These are phyloP conservation scores for Netelia virgata DNA, from an alignment of 2,888 invertebrate species.

Conservation along the genomic window DNA sequence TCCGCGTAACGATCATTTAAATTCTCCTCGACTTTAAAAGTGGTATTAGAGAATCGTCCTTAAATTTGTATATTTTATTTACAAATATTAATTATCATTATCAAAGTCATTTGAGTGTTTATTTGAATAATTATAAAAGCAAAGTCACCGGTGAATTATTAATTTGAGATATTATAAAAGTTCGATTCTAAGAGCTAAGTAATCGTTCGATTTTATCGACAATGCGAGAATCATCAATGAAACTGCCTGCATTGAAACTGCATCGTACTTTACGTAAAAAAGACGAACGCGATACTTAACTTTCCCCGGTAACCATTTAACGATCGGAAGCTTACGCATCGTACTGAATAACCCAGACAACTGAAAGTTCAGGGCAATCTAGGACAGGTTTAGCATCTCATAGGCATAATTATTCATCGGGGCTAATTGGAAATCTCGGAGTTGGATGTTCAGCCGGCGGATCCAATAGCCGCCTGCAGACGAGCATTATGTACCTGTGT, in stretches of 20 bases:
- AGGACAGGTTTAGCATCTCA: constrained; percentile 30
- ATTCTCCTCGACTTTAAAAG: not conserved
- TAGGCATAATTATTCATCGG: constrained; percentile 49
- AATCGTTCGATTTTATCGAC: too few relatives aligned
- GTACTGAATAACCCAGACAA: not conserved
- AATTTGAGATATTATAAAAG: too few relatives aligned
- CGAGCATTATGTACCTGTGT: constrained; percentile 13
- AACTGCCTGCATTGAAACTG: too few relatives aligned
- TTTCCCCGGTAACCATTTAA: not conserved
- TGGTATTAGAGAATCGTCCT: too few relatives aligned
- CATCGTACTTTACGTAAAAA: not conserved
- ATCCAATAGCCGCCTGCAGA: constrained; percentile 31
- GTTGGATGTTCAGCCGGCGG: constrained; percentile 25
- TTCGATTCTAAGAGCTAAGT: too few relatives aligned
- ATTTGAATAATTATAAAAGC: too few relatives aligned
- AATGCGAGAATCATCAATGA: too few relatives aligned
- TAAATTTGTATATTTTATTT: too few relatives aligned
- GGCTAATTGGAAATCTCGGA: constrained; percentile 50
- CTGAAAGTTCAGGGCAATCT: constrained; percentile 19
- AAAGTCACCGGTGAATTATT: too few relatives aligned
- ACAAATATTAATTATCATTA: too few relatives aligned
- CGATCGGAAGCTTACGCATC: not conserved
- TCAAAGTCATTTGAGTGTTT: too few relatives aligned
- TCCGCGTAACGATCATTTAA: not conserved
- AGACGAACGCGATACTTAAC: not conserved